A percentile compares a stretch with the other conserved stretches of the same genome.
phyloP scores from a whole-genome alignment of 2,888 invertebrate genomes.

The Raillietiella orientalis region DNA sequence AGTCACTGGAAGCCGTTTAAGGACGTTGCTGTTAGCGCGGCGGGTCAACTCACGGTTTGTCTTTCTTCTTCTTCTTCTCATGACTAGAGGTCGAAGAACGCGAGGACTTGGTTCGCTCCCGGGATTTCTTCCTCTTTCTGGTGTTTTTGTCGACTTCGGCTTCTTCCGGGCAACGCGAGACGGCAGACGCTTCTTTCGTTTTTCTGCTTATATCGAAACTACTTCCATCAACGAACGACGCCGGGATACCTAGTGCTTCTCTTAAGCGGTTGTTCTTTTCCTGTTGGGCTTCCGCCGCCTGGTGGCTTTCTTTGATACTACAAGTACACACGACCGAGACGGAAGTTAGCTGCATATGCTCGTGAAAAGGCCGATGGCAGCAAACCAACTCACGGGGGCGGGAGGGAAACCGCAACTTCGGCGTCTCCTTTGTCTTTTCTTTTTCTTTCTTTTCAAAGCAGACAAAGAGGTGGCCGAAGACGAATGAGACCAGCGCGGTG shows the following conservation, averaged over 20 bases:
- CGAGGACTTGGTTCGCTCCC: too few relatives aligned
- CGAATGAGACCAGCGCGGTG: too few relatives aligned
- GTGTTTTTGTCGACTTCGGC: background rate
- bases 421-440: constrained; percentile 1
- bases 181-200: constrained; percentile 22
- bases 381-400: too few relatives aligned
- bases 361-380: too few relatives aligned
- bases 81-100: constrained; percentile 1
- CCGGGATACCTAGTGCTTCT: constrained; percentile 77
- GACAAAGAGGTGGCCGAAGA: too few relatives aligned
- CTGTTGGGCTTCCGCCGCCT: constrained; percentile 78
- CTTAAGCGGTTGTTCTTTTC: constrained; percentile 75
- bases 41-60: too few relatives aligned
- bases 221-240: constrained; percentile 72
- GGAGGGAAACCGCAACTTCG: too few relatives aligned
- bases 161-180: constrained; percentile 2
- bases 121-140: background rate
- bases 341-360: too few relatives aligned
- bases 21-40: too few relatives aligned
- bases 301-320: constrained; percentile 81
- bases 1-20: too few relatives aligned
- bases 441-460: constrained; percentile 2
- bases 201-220: constrained; percentile 53
- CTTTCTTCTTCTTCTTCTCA: too few relatives aligned
- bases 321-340: too few relatives aligned